A percentile compares a stretch with the other conserved stretches of the same genome.
Evolutionary conservation across 2,888 invertebrate species (phyloP).

Genomic region (Platerodrilus igneus): DNA sequence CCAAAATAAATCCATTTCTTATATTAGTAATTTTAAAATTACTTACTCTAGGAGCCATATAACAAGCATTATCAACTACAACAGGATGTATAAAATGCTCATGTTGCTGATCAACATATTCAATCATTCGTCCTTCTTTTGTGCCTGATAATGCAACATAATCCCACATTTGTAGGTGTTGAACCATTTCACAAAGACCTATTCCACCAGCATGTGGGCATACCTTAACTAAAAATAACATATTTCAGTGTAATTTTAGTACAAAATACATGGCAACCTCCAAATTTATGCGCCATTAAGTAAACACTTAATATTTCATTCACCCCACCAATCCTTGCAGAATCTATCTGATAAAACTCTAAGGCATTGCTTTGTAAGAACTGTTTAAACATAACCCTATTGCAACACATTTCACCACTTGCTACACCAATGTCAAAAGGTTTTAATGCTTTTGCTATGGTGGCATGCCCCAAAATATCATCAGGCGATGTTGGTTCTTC

Average conservation of each 20-base stretch:
- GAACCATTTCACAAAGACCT: constrained; percentile 90
- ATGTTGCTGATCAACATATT: constrained; percentile 87
- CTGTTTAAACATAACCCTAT: constrained; percentile 89
- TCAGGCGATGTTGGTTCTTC: constrained; percentile 93
- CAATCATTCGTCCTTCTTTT: constrained; percentile 68
- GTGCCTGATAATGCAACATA: constrained; percentile 69
- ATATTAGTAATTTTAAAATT: constrained; percentile 4
- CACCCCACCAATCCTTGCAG: constrained; percentile 80
- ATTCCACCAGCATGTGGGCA: constrained; percentile 95
- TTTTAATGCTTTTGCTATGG: constrained; percentile 68
- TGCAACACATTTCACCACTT: constrained; percentile 89
- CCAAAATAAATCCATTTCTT: too few relatives aligned
- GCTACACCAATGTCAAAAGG: constrained; percentile 80
- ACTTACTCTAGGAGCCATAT: constrained; percentile 68
- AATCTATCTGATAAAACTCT: constrained; percentile 87
- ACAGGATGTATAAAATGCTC: constrained; percentile 80
- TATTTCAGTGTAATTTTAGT: background rate
- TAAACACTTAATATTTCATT: constrained; percentile 86
- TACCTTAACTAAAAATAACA: constrained; percentile 69
- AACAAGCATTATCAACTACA: constrained; percentile 63
- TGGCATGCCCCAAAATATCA: constrained; percentile 81
- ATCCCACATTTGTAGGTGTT: constrained; percentile 88
- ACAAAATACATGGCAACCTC: too few relatives aligned
- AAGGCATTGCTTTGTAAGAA: constrained; percentile 75
- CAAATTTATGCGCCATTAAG: constrained; percentile 81